These are phyloP conservation scores for Pseudoips prasinana DNA, from an alignment of 2,888 invertebrate genomes.

Conservation along the genomic window DNA sequence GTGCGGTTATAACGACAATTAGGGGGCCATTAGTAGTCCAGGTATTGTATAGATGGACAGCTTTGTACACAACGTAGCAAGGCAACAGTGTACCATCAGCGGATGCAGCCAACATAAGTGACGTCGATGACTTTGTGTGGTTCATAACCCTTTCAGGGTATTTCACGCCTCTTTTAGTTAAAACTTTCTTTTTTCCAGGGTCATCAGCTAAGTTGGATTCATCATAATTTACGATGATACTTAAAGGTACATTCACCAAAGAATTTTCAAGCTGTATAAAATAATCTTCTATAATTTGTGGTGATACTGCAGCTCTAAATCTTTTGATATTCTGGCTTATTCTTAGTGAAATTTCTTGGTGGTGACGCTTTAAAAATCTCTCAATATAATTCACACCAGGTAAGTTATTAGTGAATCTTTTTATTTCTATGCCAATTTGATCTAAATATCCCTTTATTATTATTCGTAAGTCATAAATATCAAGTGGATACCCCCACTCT, in stretches of 20 bases:
- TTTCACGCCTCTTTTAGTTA: slow-evolving; percentile 39
- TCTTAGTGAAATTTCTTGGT: slow-evolving; percentile 15
- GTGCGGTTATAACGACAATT: slow-evolving; percentile 47
- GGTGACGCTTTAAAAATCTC: slow-evolving; percentile 26
- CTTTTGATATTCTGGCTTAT: slow-evolving; percentile 28
- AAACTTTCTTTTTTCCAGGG: slow-evolving; percentile 26
- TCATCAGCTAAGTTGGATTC: slow-evolving; percentile 28
- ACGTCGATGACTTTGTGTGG: slow-evolving; percentile 40
- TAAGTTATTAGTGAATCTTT: slow-evolving; percentile 27
- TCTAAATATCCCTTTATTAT: slow-evolving; percentile 28
- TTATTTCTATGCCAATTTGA: slow-evolving; percentile 8
- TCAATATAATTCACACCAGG: slow-evolving; percentile 24
- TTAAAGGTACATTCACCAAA: slow-evolving; percentile 11
- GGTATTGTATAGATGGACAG: slow-evolving; percentile 44
- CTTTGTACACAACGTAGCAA: slow-evolving; percentile 57
- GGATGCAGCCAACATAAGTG: slow-evolving; percentile 51
- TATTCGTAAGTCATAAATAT: slow-evolving; percentile 15
- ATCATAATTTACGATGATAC: slow-evolving; percentile 24
- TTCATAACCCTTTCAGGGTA: slow-evolving; percentile 49
- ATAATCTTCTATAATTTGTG: slow-evolving; percentile 18
- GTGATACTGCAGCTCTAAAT: slow-evolving; percentile 19
- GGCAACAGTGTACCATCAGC: slow-evolving; percentile 49
- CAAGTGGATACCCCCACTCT: slow-evolving; percentile 32
- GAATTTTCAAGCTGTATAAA: slow-evolving; percentile 20
- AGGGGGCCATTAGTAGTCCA: slow-evolving; percentile 54